These are phyloP conservation scores for Metalampra italica DNA, from an alignment of 2,888 invertebrate genomes.

Conservation along the genomic window DNA sequence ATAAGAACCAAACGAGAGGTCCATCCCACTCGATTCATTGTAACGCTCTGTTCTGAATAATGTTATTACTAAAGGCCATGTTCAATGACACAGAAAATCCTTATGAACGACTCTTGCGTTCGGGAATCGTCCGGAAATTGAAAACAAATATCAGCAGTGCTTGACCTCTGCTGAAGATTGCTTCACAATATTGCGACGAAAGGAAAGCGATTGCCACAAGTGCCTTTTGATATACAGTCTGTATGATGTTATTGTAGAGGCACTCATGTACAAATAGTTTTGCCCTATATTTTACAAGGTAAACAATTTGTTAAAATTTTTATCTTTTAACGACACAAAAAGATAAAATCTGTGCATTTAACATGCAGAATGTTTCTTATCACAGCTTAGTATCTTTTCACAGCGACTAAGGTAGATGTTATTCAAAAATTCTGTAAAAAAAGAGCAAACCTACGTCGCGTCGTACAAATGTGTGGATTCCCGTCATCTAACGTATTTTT, in stretches of 20 bases:
- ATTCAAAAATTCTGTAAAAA: too few species aligned
- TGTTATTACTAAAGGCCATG: slow-evolving; percentile 47
- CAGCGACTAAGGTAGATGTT: too few species aligned
- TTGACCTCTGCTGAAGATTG: slow-evolving; percentile 21
- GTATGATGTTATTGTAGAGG: background rate
- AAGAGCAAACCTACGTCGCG: too few species aligned
- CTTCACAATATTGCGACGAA: slow-evolving; percentile 3
- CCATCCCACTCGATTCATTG: slow-evolving; percentile 11
- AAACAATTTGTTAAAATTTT: too few species aligned
- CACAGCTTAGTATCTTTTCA: too few species aligned
- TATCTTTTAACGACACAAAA: too few species aligned
- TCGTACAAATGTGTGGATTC: too few species aligned
- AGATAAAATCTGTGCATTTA: too few species aligned
- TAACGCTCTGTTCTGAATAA: slow-evolving; percentile 42
- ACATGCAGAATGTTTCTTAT: too few species aligned
- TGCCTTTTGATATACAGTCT: background rate
- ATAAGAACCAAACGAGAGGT: slow-evolving; percentile 2
- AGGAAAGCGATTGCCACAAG: background rate
- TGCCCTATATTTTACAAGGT: background rate
- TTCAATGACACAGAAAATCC: slow-evolving; percentile 54
- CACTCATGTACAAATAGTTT: background rate
- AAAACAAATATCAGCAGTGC: slow-evolving; percentile 41
- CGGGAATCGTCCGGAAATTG: slow-evolving; percentile 33
- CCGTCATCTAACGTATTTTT: too few species aligned
- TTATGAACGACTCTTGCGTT: slow-evolving; percentile 39